Percentiles rank a stretch among this genome's conserved stretches.
phyloP scores from a whole-genome alignment of 2,113 vertebrate species.

The Ardeotis arabs region DNA sequence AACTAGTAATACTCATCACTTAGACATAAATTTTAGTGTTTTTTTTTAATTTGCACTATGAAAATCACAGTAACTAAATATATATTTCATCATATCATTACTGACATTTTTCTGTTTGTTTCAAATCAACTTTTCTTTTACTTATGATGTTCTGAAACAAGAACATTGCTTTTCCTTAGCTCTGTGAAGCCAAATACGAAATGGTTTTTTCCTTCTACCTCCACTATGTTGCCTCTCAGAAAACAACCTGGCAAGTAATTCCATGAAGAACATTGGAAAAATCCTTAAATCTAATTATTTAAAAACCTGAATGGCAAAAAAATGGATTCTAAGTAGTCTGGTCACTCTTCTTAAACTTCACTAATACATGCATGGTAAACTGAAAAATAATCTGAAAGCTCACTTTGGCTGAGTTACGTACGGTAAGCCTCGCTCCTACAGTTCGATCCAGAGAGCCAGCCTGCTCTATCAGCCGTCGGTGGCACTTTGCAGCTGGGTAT shows the following conservation, averaged over 20 bases:
- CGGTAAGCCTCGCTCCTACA: neutral
- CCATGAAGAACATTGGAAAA: neutral
- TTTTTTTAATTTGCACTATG: neutral
- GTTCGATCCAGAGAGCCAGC: neutral
- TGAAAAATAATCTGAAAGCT: neutral
- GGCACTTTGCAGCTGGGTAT: neutral
- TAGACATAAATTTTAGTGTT: neutral
- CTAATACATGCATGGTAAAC: neutral
- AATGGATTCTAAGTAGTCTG: neutral
- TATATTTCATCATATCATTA: neutral
- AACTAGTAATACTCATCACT: neutral
- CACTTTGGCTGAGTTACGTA: neutral
- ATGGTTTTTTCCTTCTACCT: neutral
- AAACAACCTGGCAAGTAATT: neutral
- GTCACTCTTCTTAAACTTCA: neutral
- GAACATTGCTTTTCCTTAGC: neutral
- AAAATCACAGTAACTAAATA: neutral
- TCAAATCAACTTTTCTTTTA: neutral
- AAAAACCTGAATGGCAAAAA: neutral
- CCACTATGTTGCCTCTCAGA: neutral
- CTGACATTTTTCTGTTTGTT: neutral
- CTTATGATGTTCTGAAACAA: neutral
- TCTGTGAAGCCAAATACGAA: neutral
- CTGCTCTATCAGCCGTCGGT: neutral
- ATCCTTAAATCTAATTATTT: neutral